phyloP scores from a whole-genome alignment of 2,113 vertebrate species.

The Laticauda laticaudata region DNA sequence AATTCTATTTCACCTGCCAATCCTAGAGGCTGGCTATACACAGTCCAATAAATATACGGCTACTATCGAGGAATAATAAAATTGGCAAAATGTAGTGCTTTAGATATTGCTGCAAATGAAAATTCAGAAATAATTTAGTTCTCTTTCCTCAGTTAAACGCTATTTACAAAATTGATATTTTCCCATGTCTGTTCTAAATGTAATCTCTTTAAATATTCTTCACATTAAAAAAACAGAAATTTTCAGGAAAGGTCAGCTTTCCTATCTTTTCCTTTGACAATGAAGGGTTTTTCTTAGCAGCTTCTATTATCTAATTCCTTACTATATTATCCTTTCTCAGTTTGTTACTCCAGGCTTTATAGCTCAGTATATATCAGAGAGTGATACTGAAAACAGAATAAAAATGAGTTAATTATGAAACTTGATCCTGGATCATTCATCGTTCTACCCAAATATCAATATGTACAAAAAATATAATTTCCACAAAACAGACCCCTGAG shows the following conservation, averaged over 20 bases:
- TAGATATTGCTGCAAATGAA: slow-evolving; percentile 10
- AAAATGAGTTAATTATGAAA: background rate
- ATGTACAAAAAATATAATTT: slow-evolving; percentile 22
- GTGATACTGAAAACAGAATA: background rate
- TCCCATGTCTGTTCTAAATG: accelerated
- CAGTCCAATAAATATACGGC: background rate
- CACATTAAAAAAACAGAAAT: background rate
- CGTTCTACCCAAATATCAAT: slow-evolving; percentile 17
- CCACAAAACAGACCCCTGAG: background rate
- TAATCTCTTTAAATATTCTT: background rate
- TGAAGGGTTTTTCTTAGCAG: slow-evolving; percentile 1
- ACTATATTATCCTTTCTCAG: background rate
- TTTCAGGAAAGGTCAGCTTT: background rate
- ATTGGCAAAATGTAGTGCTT: background rate
- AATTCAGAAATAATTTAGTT: background rate
- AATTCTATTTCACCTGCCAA: background rate
- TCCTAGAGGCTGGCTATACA: accelerated
- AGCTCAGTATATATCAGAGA: slow-evolving; percentile 37
- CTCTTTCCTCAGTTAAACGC: background rate
- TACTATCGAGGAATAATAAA: background rate
- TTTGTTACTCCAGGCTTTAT: background rate
- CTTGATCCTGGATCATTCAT: background rate
- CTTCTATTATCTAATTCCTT: background rate
- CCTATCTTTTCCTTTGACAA: background rate
- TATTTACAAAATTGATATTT: background rate